These are phyloP conservation scores for Agrotis segetum DNA, from an alignment of 2,888 invertebrate genomes.

Conservation along the genomic window DNA sequence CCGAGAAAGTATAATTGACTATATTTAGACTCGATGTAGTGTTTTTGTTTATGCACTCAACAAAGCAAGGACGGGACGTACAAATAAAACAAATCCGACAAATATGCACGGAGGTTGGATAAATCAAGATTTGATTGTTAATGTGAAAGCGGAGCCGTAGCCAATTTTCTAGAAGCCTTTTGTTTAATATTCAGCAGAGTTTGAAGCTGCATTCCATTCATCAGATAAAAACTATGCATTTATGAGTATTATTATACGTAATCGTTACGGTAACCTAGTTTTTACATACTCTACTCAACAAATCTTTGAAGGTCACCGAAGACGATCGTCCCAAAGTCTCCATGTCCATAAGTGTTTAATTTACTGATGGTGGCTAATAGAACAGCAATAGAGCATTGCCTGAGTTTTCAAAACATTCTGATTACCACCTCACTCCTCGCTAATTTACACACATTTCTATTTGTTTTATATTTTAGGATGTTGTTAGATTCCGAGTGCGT, in stretches of 20 bases:
- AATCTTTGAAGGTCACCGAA: conserved; percentile 44
- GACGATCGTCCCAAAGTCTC: conserved; percentile 20
- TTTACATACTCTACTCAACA: conserved; percentile 28
- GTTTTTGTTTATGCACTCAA: conserved; percentile 60
- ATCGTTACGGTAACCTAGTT: conserved; percentile 60
- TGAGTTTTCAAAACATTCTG: conserved; percentile 72
- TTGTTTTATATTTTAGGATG: conserved; percentile 68
- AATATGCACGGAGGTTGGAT: conserved; percentile 11
- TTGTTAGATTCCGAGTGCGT: conserved; percentile 51
- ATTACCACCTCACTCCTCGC: conserved; percentile 69
- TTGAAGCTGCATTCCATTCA: conserved; percentile 74
- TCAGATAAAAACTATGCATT: conserved; percentile 33
- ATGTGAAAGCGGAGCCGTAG: conserved; percentile 14
- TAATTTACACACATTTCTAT: conserved; percentile 78
- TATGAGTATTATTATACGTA: conserved; percentile 11
- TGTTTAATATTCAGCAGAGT: conserved; percentile 66
- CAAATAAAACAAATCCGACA: conserved; percentile 36
- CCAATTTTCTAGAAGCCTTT: conserved; percentile 45
- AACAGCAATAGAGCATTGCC: conserved; percentile 54
- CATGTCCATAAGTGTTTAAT: conserved; percentile 42
- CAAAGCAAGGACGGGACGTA: conserved; percentile 66
- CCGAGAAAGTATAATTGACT: conserved; percentile 77
- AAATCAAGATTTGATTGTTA: conserved; percentile 6
- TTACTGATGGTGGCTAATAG: conserved; percentile 41
- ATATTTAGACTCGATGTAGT: conserved; percentile 71